phyloP scores from a whole-genome alignment of 2,888 invertebrate genomes.

The Nomada ferruginata region DNA sequence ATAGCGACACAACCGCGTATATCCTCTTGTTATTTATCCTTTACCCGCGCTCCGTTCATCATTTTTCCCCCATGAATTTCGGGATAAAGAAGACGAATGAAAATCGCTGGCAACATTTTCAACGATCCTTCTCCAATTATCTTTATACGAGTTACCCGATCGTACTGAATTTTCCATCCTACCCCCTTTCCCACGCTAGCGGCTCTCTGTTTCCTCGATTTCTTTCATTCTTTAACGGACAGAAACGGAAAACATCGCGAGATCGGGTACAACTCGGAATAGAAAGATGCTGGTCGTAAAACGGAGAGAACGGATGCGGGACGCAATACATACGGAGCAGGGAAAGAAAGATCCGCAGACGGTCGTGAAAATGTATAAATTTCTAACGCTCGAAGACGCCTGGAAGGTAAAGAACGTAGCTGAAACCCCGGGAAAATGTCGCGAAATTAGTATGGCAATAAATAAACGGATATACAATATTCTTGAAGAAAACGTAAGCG shows the following conservation, averaged over 20 bases:
- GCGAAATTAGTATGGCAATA: slow-evolving; percentile 62
- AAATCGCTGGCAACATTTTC: slow-evolving; percentile 33
- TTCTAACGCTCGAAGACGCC: slow-evolving; percentile 40
- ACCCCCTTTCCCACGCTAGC: background rate
- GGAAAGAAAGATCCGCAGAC: background rate
- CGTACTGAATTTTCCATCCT: background rate
- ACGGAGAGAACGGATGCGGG: background rate
- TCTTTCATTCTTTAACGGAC: background rate
- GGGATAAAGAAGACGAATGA: slow-evolving; percentile 28
- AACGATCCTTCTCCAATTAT: slow-evolving; percentile 35
- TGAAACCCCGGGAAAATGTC: slow-evolving; percentile 11
- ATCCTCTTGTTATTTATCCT: background rate
- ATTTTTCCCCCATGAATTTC: slow-evolving; percentile 32
- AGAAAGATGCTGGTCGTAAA: slow-evolving; percentile 45
- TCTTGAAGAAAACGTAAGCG: slow-evolving; percentile 54
- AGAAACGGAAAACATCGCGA: background rate
- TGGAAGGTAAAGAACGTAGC: background rate
- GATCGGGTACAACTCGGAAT: background rate
- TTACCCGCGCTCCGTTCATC: slow-evolving; percentile 36
- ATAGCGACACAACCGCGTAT: slow-evolving; percentile 19
- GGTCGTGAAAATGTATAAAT: slow-evolving; percentile 33
- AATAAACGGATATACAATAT: slow-evolving; percentile 61
- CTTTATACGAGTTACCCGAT: slow-evolving; percentile 22
- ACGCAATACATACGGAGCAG: background rate
- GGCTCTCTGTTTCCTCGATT: background rate